Evolutionary conservation across 1,140 invertebrate genomes (phyloP).

Genomic region (Euwallacea similis): DNA sequence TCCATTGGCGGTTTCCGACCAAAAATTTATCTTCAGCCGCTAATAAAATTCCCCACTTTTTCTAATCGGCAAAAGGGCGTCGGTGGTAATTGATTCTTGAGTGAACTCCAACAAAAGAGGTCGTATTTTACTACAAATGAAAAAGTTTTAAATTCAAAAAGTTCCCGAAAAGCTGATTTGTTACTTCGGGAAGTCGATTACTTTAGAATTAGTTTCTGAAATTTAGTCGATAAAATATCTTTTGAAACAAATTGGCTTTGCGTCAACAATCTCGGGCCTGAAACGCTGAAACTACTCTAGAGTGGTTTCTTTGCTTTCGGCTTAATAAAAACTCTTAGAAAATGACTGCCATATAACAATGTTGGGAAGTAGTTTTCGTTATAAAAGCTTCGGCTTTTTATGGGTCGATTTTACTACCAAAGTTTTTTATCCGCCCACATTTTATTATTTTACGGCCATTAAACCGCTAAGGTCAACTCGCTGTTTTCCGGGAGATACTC

Average conservation of each 20-base stretch:
- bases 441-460: too few species aligned
- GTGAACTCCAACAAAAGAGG: conserved; percentile 23
- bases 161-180: conserved; percentile 36
- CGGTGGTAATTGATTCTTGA: conserved; percentile 32
- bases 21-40: background rate
- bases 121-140: conserved; percentile 37
- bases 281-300: conserved; percentile 19
- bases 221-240: conserved; percentile 33
- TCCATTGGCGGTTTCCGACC: background rate
- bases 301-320: background rate
- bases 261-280: conserved; percentile 16
- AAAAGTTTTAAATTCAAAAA: conserved; percentile 38
- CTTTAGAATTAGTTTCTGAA: conserved; percentile 35
- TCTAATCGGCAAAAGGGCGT: conserved; percentile 16
- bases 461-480: too few species aligned
- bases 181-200: conserved; percentile 36
- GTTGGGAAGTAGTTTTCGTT: too few species aligned
- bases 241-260: conserved; percentile 32
- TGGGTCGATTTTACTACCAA: too few species aligned
- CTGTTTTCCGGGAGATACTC: too few species aligned
- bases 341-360: too few species aligned
- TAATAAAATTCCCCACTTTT: conserved; percentile 14
- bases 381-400: too few species aligned
- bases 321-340: background rate
- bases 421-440: too few species aligned